Conservation (phyloP, 2,797 vertebrate genomes). For the Coendou prehensilis region DNA sequence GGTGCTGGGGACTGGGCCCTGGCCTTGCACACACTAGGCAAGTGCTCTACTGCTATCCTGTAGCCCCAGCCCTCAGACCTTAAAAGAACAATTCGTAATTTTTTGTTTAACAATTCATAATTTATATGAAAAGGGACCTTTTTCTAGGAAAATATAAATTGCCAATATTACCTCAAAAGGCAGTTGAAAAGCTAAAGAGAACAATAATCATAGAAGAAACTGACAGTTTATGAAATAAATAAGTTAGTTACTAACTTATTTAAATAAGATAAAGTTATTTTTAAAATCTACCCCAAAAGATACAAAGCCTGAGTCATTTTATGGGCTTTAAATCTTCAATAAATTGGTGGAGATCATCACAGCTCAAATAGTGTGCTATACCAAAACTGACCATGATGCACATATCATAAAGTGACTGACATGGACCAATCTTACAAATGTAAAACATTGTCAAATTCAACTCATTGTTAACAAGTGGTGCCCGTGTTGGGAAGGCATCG, state of each 20-base stretch:
- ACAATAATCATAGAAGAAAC: background rate
- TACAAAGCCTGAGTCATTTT: background rate
- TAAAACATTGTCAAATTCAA: constrained; percentile 14
- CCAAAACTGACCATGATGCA: background rate
- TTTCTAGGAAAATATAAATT: constrained; percentile 12
- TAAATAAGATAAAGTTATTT: background rate
- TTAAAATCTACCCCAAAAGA: background rate
- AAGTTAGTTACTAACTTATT: background rate
- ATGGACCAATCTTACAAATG: background rate
- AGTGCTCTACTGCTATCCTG: background rate
- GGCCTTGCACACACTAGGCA: background rate
- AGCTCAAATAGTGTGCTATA: background rate
- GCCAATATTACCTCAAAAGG: constrained; percentile 7
- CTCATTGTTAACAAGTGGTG: background rate
- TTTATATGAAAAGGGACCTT: background rate
- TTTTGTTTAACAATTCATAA: background rate
- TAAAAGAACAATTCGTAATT: background rate
- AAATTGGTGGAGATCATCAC: background rate
- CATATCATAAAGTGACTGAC: background rate
- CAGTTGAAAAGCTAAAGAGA: background rate
- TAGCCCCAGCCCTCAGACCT: background rate
- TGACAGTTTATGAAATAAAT: background rate
- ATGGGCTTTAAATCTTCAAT: background rate
- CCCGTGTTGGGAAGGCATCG: background rate
- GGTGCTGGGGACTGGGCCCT: background rate